Evolutionary conservation across 2,888 invertebrate species (phyloP), one percentile per base, ranked within the genome.

Genomic region (Microplitis deprimator): DNA sequence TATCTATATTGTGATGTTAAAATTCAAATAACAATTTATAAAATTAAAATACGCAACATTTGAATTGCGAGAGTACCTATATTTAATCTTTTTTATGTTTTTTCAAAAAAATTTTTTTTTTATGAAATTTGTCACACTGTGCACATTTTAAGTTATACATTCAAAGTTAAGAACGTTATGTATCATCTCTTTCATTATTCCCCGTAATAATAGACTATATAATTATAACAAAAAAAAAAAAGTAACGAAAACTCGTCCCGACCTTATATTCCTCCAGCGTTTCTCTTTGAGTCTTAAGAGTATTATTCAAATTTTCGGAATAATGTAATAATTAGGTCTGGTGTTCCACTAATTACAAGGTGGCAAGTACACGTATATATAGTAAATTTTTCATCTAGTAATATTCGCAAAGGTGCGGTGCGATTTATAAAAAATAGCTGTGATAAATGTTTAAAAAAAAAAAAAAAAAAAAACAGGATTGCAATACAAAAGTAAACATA

Each of bases 101-200:
- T 50, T 50, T 50, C 50, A 50, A 50, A 50, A 50, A n/a, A n/a
- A n/a, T n/a, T n/a, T n/a, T n/a, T n/a, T n/a, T n/a, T n/a, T n/a
- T n/a, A n/a, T n/a, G n/a, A n/a, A n/a, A n/a, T n/a, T n/a, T n/a
- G 59, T n/a, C 59, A 69, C 20, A 69, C 29, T 13, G 13, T 60
- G 29, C 39, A 50, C 13, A 29, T 29, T 6, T 68, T 29, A 73
- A 65, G 10, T 64, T 41, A 17, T 65, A 17, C 20, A 1, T 40
- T 62, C 62, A 13, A 62, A 20, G 20, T 65, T 73, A 64, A 65
- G n/a, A 65, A 41, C 38, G 29, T 16, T 10, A 20, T 68, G 41
- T 60, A 68, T 50, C 73, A 64, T 20, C 77, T 71, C 73, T 77
- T 68, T 77, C 68, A 73, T 77, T 73, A 77, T 77, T 73, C 62